Evolutionary conservation across 2,888 invertebrate genomes (phyloP).

Genomic region (Euplagia quadripunctaria): DNA sequence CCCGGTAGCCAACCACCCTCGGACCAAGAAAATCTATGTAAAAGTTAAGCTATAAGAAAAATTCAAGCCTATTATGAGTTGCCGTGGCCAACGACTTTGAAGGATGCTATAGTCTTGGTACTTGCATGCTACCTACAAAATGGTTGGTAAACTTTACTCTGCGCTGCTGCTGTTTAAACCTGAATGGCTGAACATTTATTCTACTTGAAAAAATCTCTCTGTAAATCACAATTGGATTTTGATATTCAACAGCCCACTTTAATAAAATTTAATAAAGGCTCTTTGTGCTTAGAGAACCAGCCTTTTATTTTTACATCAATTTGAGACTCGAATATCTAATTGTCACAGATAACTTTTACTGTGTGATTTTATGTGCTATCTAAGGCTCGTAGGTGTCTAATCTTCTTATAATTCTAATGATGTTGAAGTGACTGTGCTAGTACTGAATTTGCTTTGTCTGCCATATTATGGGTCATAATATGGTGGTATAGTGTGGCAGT

Average conservation of each 20-base stretch:
- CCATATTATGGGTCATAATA: neutral
- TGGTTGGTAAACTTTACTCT: neutral
- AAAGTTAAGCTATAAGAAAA: constrained; percentile 84
- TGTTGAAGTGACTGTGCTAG: neutral
- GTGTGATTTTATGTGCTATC: neutral
- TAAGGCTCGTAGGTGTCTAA: too few relatives aligned
- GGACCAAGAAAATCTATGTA: constrained; percentile 82
- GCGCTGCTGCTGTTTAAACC: neutral
- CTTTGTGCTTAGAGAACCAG: neutral
- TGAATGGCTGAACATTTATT: neutral
- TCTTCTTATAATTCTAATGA: too few relatives aligned
- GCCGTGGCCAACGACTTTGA: constrained; percentile 67
- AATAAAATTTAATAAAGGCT: neutral
- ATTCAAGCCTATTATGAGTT: constrained; percentile 83
- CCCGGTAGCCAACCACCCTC: constrained; percentile 76
- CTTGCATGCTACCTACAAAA: constrained; percentile 35
- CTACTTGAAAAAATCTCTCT: too few relatives aligned
- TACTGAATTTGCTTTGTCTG: neutral
- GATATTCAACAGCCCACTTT: neutral
- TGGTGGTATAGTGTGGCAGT: too few relatives aligned
- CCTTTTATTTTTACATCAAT: neutral
- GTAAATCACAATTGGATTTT: too few relatives aligned
- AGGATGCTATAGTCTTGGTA: constrained; percentile 61
- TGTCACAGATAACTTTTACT: neutral
- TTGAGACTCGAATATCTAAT: neutral